These are phyloP conservation scores for Pithys albifrons DNA, from an alignment of 2,113 vertebrate species.

Conservation along the genomic window DNA sequence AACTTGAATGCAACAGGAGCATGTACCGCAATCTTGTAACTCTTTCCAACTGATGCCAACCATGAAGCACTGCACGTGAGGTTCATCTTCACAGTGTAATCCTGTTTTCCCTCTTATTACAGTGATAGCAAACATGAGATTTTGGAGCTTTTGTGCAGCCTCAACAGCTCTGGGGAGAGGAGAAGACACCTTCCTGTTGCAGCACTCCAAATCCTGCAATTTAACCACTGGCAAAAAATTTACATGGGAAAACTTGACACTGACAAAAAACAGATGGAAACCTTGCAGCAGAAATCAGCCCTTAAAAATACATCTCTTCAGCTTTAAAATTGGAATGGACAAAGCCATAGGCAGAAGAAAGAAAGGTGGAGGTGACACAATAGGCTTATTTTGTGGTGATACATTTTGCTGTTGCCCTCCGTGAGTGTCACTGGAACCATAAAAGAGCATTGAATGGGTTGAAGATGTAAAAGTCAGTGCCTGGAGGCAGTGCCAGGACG, in stretches of 20 bases:
- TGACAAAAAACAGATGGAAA: not conserved
- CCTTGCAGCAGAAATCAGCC: not conserved
- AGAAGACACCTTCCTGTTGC: not conserved
- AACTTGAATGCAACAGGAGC: not conserved
- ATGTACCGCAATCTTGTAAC: accelerated
- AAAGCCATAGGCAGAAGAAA: not conserved
- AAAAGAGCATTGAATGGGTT: not conserved
- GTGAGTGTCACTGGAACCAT: not conserved
- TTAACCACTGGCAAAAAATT: not conserved
- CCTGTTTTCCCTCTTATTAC: not conserved
- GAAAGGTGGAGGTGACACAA: not conserved
- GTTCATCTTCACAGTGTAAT: not conserved
- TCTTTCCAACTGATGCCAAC: not conserved
- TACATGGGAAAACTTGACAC: not conserved
- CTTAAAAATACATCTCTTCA: not conserved
- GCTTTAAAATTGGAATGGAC: not conserved
- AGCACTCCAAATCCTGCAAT: not conserved
- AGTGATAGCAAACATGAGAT: not conserved
- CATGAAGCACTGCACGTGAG: not conserved
- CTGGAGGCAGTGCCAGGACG: not conserved
- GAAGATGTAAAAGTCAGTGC: not conserved
- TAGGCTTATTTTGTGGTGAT: accelerated
- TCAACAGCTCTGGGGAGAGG: not conserved
- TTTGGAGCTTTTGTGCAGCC: not conserved
- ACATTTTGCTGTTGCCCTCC: not conserved